Conservation (phyloP, 2,888 invertebrate species). For the Drosophila vallismaia region DNA sequence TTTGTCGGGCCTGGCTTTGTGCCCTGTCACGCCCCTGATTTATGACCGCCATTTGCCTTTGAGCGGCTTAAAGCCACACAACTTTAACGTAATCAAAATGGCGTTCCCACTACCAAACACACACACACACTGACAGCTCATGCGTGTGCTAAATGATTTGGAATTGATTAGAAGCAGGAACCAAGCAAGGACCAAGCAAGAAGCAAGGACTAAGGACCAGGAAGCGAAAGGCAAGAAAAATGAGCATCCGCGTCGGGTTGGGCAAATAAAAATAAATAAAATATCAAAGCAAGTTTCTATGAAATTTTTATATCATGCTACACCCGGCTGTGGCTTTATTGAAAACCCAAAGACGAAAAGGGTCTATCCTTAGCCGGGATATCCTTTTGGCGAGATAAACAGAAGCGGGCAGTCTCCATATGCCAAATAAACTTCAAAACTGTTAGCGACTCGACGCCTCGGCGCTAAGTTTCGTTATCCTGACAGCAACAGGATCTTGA, state of each 20-base stretch:
- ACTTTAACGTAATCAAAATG: slow-evolving; percentile 68
- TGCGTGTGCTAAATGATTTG: slow-evolving; percentile 76
- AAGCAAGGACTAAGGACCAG: slow-evolving; percentile 5
- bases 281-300: slow-evolving; percentile 70
- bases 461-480: slow-evolving; percentile 49
- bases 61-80: slow-evolving; percentile 61
- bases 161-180: slow-evolving; percentile 69
- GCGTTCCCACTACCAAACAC: slow-evolving; percentile 16
- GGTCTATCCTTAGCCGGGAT: slow-evolving; percentile 13
- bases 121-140: slow-evolving; percentile 59
- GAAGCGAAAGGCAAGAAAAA: neutral
- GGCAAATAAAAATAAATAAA: slow-evolving; percentile 75
- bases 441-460: slow-evolving; percentile 73
- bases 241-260: slow-evolving; percentile 14
- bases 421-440: slow-evolving; percentile 77
- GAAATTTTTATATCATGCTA: slow-evolving; percentile 64
- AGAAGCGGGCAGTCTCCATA: slow-evolving; percentile 53
- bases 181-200: slow-evolving; percentile 14
- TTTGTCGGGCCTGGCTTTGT: slow-evolving; percentile 69
- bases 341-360: slow-evolving; percentile 29
- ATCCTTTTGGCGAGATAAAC: slow-evolving; percentile 45
- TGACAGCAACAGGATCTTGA: slow-evolving; percentile 54
- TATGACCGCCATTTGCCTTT: slow-evolving; percentile 56
- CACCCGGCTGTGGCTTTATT: slow-evolving; percentile 56
- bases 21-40: slow-evolving; percentile 75